Evolutionary conservation across 2,888 invertebrate genomes (phyloP).

Genomic region (Automeris io): DNA sequence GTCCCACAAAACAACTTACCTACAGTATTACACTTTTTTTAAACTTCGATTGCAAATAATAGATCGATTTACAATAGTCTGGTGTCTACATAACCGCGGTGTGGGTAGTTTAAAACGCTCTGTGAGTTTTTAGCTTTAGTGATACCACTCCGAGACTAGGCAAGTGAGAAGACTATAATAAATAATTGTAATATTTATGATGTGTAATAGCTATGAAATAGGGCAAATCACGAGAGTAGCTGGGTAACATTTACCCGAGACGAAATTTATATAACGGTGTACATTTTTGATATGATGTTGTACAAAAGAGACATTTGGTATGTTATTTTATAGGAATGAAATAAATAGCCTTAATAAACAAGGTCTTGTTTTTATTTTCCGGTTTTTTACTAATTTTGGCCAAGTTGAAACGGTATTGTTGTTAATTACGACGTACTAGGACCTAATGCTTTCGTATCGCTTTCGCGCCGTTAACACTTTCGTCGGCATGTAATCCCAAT

Average conservation of each 20-base stretch:
- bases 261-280: slow-evolving; percentile 77
- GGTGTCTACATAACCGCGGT: too few species aligned
- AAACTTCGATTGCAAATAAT: too few species aligned
- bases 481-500: too few species aligned
- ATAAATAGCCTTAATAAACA: slow-evolving; percentile 77
- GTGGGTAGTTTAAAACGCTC: too few species aligned
- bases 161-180: slow-evolving; percentile 61
- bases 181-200: slow-evolving; percentile 48
- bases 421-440: too few species aligned
- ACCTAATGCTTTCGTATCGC: too few species aligned
- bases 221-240: slow-evolving; percentile 53
- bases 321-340: slow-evolving; percentile 79
- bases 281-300: slow-evolving; percentile 78
- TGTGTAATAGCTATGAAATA: slow-evolving; percentile 56
- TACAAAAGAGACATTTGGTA: slow-evolving; percentile 79
- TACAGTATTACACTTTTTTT: too few species aligned
- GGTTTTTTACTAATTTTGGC: slow-evolving; percentile 2
- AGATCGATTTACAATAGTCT: too few species aligned
- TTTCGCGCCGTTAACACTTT: too few species aligned
- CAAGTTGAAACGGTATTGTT: slow-evolving; percentile 1
- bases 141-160: slow-evolving; percentile 23
- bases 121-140: too few species aligned
- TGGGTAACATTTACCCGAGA: slow-evolving; percentile 75
- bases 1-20: too few species aligned
- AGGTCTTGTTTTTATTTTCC: slow-evolving; percentile 26